A percentile compares a stretch with the other conserved stretches of the same genome.
Evolutionary conservation across 92 coral and sea anemone species (phyloP).

Genomic region (Isaurus tuberculatus): DNA sequence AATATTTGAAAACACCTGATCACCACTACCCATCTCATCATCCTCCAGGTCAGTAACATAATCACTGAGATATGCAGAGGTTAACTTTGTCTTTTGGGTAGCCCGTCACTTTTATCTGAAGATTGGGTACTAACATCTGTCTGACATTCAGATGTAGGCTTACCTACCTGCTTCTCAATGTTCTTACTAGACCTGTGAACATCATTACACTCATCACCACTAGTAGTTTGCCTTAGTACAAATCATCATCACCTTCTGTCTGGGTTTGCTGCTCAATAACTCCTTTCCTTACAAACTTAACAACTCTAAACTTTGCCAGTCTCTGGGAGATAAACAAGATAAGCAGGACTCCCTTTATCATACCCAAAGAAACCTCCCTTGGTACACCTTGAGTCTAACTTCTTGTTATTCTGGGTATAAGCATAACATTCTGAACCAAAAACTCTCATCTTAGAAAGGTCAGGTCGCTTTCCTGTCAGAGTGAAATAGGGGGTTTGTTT

Average conservation of each 20-base stretch:
- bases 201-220: conserved; percentile 24
- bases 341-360: conserved; percentile 57
- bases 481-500: conserved; percentile 61
- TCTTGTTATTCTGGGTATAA: conserved; percentile 35
- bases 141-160: conserved; percentile 30
- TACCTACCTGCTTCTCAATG: conserved; percentile 24
- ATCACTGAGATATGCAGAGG: conserved; percentile 53
- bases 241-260: conserved; percentile 41
- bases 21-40: conserved; percentile 26
- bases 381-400: conserved; percentile 39
- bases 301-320: conserved; percentile 53
- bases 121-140: neutral
- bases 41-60: conserved; percentile 49
- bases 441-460: conserved; percentile 41
- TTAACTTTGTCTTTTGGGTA: conserved; percentile 34
- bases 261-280: conserved; percentile 54
- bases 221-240: neutral
- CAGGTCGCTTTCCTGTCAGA: conserved; percentile 53
- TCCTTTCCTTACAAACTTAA: conserved; percentile 45
- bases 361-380: conserved; percentile 41
- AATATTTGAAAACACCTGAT: conserved; percentile 21
- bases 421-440: conserved; percentile 53
- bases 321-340: conserved; percentile 53
- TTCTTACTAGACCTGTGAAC: conserved; percentile 17
- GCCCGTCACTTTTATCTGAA: conserved; percentile 19